Percentiles rank a stretch among this genome's conserved stretches.
These are phyloP conservation scores for Myripristis murdjan DNA, from an alignment of 2,797 vertebrate species.

Conservation along the genomic window DNA sequence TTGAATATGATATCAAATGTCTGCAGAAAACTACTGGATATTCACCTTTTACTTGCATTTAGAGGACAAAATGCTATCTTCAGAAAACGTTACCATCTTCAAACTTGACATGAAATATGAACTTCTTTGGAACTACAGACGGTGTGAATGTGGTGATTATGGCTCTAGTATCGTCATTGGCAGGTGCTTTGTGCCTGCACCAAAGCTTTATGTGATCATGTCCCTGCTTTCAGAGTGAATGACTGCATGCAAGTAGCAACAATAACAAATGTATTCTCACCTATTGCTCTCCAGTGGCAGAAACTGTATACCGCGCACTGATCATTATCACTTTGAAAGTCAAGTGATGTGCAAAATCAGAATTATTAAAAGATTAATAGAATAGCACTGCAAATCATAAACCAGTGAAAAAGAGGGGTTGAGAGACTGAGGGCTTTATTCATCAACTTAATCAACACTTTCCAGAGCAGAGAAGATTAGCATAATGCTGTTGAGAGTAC, in stretches of 20 bases:
- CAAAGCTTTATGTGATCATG: neutral
- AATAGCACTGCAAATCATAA: constrained; percentile 19
- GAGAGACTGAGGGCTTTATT: constrained; percentile 37
- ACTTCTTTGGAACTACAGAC: too few relatives aligned
- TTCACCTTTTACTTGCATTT: too few relatives aligned
- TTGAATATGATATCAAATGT: too few relatives aligned
- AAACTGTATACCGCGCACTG: neutral
- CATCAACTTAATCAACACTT: constrained; percentile 41
- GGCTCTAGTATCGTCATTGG: neutral
- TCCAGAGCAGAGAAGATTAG: constrained; percentile 28
- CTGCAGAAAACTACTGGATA: too few relatives aligned
- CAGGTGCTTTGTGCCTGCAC: neutral
- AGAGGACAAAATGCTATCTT: too few relatives aligned
- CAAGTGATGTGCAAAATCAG: constrained; percentile 38
- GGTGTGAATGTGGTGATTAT: neutral
- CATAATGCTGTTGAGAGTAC: constrained; percentile 14
- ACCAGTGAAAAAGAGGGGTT: neutral
- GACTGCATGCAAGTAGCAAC: neutral
- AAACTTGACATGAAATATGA: too few relatives aligned
- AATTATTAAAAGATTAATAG: constrained; percentile 14
- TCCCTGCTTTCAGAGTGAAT: constrained; percentile 3
- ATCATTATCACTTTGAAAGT: constrained; percentile 40
- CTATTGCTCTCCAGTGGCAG: neutral
- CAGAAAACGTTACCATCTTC: too few relatives aligned
- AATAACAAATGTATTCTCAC: neutral